Conservation (phyloP, 2,113 vertebrate genomes). For the Nymphicus hollandicus region DNA sequence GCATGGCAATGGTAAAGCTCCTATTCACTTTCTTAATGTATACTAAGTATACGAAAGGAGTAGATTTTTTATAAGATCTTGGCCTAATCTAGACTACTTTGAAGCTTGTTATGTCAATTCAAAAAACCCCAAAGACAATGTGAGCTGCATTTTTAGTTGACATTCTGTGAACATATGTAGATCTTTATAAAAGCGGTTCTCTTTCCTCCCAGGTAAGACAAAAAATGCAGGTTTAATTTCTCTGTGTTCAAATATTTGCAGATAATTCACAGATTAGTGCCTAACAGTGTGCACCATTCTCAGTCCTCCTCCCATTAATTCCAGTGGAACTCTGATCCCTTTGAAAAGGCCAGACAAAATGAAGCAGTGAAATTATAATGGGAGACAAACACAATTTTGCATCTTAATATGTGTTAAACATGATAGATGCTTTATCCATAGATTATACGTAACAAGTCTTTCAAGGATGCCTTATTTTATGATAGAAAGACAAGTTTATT, state of each 20-base stretch:
- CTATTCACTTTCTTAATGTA: neutral
- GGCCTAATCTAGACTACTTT: neutral
- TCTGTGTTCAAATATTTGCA: constrained; percentile 30
- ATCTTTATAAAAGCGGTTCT: constrained; percentile 13
- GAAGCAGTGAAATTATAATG: neutral
- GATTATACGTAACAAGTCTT: neutral
- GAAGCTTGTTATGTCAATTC: neutral
- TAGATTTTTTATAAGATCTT: neutral
- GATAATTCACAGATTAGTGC: constrained; percentile 10
- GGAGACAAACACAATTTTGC: neutral
- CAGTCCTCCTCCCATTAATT: neutral
- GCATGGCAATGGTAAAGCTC: neutral
- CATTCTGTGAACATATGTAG: neutral
- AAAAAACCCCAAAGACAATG: neutral
- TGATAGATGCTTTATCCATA: neutral
- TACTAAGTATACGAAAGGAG: neutral
- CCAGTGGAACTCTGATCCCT: neutral
- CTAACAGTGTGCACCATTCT: neutral
- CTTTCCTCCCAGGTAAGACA: neutral
- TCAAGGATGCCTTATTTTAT: neutral
- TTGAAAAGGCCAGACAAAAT: neutral
- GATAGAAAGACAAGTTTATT: neutral
- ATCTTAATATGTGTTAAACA: neutral
- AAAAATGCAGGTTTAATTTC: constrained; percentile 46
- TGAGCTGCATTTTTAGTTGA: constrained; percentile 5